Evolutionary conservation across 37 sponge, comb jelly and placozoan genomes (phyloP), one percentile per base, ranked within the genome.

Genomic region (Tethya wilhelma): DNA sequence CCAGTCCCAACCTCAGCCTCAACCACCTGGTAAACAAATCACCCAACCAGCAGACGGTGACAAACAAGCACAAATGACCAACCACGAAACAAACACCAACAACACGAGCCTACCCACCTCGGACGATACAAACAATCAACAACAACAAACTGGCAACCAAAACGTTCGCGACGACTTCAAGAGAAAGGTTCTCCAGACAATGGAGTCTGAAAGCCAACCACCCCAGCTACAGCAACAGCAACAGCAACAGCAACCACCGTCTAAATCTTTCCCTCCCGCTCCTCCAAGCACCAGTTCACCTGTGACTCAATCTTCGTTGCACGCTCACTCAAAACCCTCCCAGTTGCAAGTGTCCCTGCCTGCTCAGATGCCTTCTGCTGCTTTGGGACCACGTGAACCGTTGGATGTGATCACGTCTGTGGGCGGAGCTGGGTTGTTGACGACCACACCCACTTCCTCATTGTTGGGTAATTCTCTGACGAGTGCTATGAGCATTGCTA

Each of bases 361-460:
- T n/a, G n/a, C n/a, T 29, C 62, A 59, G 62, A 12, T 6, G 20
- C 28, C 62, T 59, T 59, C 62, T 23, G 62, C 17, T 6, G 32
- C 9, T 30, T 4, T 67, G 11, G 32, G 32, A 4, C 19, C 38
- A 7, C 32, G 14, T 9, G 14, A 9, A 49, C 9, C 53, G 53
- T 14, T 14, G 53, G 14, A 9, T 49, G 14, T 8, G 63, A n/a
- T 23, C 29, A 6, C 6, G 28, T 36, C 38, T 20, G 67, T 32
- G 67, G 12, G 33, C 32, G 38, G 38, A 31, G 38, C 38, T 4
- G 37, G 37, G 67, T 36, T 67, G 32, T 9, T 36, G 7, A 67
- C 32, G 38, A 17, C 67, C 33, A 30, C 67, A 32, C 67, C 67
- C 67, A 67, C 9, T 17, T 67, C 38, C 37, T 67, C 72, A 19